Base-by-base conservation (phyloP, 1,140 invertebrate genomes). In the Drosophila pruinosa region DNA sequence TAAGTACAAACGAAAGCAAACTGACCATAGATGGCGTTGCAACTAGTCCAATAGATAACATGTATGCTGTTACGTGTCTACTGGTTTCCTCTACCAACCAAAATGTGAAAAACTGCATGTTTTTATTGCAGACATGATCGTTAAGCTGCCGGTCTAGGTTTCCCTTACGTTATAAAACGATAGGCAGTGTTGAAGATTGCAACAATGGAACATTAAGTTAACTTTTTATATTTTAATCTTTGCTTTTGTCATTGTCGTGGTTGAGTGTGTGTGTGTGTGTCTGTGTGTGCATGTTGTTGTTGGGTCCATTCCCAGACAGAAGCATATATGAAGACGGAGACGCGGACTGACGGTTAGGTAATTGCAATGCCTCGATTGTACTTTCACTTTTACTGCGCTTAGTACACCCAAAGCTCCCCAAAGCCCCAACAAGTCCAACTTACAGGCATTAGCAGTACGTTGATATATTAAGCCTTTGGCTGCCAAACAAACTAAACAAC, bases 151-250 rank as follows among this genome's bases (percentile, higher is more conserved):
- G 48, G 57, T 61, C 52, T 68, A 61, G 48, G 47, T 52, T 59
- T 56, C 64, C 50, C 50, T n/a, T 63, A 28, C 56, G 59, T 70
- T 77, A 74, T 80, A 74, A 76, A 72, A 47, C 54, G 61, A 59
- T 71, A 57, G 36, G 56, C 43, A 24, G 36, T 43, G 62, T 74
- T 38, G 53, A 22, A 24, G 17, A 73, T 77, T 86, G 81, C 81
- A 85, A 85, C 81, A 85, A 86, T 86, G 77, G 73, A 50, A 65
- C 81, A 85, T 85, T 81, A 85, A 77, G 65, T 24, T 34, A 10
- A 22, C 14, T 24, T 21, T 39, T 53, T 31, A 54, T 54, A 31
- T 22, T 62, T 58, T 31, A 47, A 39, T 57, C 45, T 70, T 53
- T 63, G 43, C 39, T 31, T 28, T 63, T 59, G 52, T 38, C 39